Percentiles rank a stretch among this genome's conserved stretches.
Conservation (phyloP, 1,140 invertebrate species). For the Caligus rogercresseyi region DNA sequence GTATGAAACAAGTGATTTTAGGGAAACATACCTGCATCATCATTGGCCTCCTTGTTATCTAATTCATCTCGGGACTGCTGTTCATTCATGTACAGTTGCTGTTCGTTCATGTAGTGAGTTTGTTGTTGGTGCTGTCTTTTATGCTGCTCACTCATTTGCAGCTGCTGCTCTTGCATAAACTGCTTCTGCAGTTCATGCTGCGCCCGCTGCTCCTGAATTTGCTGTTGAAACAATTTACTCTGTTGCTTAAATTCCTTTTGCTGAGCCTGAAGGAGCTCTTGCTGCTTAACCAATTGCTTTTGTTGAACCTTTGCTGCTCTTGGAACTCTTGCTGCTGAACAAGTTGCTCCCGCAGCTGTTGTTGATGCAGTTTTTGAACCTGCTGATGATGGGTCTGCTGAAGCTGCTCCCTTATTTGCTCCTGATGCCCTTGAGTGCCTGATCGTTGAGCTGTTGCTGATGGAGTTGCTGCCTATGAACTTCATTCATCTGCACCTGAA, state of each 20-base stretch:
- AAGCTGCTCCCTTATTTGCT: not conserved
- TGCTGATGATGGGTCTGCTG: not conserved
- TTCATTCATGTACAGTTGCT: no score
- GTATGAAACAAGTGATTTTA: no score
- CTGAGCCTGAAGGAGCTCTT: not conserved
- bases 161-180: not conserved
- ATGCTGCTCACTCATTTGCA: constrained; percentile 8
- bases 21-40: no score
- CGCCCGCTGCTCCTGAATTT: not conserved
- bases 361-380: not conserved
- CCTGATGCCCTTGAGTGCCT: not conserved
- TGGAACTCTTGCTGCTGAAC: not conserved
- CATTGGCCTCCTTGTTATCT: no score
- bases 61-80: no score
- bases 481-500: no score
- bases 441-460: not conserved
- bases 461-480: not conserved
- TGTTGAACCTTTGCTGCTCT: constrained; percentile 3
- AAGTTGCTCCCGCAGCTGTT: not conserved
- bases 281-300: constrained; percentile 5
- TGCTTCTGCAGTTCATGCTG: constrained; percentile 10
- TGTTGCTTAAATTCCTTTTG: constrained; percentile 11
- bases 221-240: constrained; percentile 13
- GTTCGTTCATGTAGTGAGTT: no score
- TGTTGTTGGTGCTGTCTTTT: no score